Conservation (phyloP, 2,113 vertebrate species). For the Lophius piscatorius region DNA sequence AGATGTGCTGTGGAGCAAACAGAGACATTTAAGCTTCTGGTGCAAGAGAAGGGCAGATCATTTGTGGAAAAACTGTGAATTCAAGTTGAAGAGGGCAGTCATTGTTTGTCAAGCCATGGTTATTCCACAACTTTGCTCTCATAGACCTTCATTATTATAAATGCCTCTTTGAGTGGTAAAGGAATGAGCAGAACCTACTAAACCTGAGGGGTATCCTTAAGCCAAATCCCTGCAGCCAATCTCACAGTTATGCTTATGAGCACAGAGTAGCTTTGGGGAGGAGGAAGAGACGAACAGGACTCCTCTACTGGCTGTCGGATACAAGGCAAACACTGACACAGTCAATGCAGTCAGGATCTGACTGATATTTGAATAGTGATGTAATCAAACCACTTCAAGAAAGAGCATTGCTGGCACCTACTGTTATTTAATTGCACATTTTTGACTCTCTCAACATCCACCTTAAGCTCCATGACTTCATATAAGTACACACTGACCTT, state of each 20-base stretch:
- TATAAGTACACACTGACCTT: conserved; percentile 67
- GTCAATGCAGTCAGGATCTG: conserved; percentile 37
- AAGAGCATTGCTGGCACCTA: background rate
- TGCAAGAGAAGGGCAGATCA: conserved; percentile 19
- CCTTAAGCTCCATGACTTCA: background rate
- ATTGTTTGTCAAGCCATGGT: background rate
- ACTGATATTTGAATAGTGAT: conserved; percentile 40
- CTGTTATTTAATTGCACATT: background rate
- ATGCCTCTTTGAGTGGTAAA: conserved; percentile 10
- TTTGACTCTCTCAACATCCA: background rate
- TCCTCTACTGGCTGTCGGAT: conserved; percentile 59
- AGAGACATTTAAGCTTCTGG: conserved; percentile 10
- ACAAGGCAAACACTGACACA: conserved; percentile 44
- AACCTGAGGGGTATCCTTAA: conserved; percentile 12
- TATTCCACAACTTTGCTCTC: conserved; percentile 10
- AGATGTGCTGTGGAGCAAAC: background rate
- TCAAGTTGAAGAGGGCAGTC: conserved; percentile 7
- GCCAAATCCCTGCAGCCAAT: conserved; percentile 52
- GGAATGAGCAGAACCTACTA: background rate
- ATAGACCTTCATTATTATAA: conserved; percentile 1
- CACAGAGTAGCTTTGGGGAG: conserved; percentile 42
- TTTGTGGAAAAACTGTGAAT: conserved; percentile 23
- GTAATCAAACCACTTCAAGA: conserved; percentile 19
- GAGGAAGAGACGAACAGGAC: conserved; percentile 56
- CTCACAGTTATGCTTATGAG: conserved; percentile 39